Evolutionary conservation across 2,888 invertebrate genomes (phyloP), one percentile per base, ranked within the genome.

Genomic region (Hemaris fuciformis): DNA sequence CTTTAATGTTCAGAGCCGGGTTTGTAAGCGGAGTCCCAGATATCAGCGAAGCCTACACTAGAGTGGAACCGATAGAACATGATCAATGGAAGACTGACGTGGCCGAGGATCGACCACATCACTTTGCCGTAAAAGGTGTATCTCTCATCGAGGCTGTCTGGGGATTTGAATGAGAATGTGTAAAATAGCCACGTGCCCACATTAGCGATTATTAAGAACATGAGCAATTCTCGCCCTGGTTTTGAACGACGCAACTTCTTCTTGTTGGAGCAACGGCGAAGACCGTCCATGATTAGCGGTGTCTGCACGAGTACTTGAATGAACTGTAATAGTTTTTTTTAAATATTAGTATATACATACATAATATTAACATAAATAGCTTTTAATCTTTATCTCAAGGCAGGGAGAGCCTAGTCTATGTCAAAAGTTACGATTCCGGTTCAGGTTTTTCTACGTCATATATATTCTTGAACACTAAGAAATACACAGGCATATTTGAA

Each of bases 21-120:
- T 74, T 95, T 94, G 72, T 96, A 96, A 0, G 96, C 96, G 25
- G 94, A 94, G 75, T 95, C 94, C 96, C 96, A 96, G 71, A 96
- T 96, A 80, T 96, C 96, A 10, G 95, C 95, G 53, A 96, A 93
- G 75, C 96, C 96, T 0, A 96, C 96, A n/a, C 96, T 95, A 0
- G 96, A 95, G 76, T 96, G 96, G 79, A 96, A 96, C 64, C 96
- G 90, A 76, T 96, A 96, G 85, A 96, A 96, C 93, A 96, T 95
- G 63, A 95, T 96, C 2, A 96, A 85, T 0, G 96, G 96, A 10
- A 96, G 84, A 38, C 95, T 95, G 75, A 96, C 88, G 77, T 96
- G 96, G 22, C 95, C 95, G 4, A 96, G 88, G 56, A 96, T 94
- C 5, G 95, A 94, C 96, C 96, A 96, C 27, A 95, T 73, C 2